A percentile compares a stretch with the other conserved stretches of the same genome.
These are phyloP conservation scores for Lepilemur septentrionalis DNA, from an alignment of 2,797 vertebrate genomes.

Conservation along the genomic window DNA sequence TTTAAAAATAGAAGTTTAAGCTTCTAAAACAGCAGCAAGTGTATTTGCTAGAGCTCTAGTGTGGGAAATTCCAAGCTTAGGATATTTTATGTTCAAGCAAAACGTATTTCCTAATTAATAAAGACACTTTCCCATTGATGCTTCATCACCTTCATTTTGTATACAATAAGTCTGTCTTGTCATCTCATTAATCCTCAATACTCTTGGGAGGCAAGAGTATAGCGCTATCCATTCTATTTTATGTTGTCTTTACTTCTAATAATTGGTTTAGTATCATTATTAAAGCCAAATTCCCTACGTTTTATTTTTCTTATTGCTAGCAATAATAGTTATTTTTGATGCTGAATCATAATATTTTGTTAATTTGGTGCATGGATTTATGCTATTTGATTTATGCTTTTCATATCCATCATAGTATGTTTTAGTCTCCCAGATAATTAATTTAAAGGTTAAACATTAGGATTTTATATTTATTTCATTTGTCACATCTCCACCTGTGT, in stretches of 20 bases:
- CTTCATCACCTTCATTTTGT: slow-evolving; percentile 32
- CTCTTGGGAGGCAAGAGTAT: neutral
- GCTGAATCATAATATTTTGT: slow-evolving; percentile 28
- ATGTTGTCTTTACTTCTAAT: slow-evolving; percentile 9
- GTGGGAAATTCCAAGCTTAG: neutral
- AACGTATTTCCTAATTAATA: slow-evolving; percentile 41
- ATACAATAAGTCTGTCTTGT: neutral
- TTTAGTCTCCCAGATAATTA: neutral
- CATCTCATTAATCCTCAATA: slow-evolving; percentile 19
- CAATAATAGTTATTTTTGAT: neutral
- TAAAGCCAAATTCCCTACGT: neutral
- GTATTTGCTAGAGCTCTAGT: neutral
- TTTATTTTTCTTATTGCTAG: neutral
- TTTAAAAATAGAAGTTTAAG: neutral
- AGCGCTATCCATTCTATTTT: slow-evolving; percentile 13
- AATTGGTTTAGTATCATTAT: slow-evolving; percentile 41
- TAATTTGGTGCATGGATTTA: neutral
- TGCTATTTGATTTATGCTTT: neutral
- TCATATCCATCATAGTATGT: neutral
- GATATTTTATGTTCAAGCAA: neutral
- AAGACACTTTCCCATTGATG: neutral
- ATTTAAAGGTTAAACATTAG: slow-evolving; percentile 4
- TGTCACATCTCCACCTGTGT: neutral
- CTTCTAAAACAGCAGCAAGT: neutral
- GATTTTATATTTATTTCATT: neutral